Percentiles rank a stretch among this genome's conserved stretches.
Evolutionary conservation across 2,113 vertebrate species (phyloP).

Genomic region (Sarotherodon lohbergeri): DNA sequence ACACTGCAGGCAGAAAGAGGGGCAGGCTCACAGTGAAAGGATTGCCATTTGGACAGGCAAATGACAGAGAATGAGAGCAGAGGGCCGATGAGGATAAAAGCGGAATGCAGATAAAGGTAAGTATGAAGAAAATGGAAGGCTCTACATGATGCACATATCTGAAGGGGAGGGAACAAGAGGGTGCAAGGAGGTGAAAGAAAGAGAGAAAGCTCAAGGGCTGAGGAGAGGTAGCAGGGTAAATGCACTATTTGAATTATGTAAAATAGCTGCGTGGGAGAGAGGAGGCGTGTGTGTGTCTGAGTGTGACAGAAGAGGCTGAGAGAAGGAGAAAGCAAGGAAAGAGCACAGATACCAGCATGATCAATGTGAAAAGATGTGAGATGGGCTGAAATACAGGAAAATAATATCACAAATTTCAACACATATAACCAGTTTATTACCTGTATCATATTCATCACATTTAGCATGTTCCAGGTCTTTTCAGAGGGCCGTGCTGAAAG

Average conservation of each 20-base stretch:
- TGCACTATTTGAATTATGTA: slow-evolving; percentile 72
- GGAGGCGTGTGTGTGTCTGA: slow-evolving; percentile 28
- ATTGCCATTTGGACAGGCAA: slow-evolving; percentile 45
- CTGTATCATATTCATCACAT: background rate
- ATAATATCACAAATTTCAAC: background rate
- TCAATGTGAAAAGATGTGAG: background rate
- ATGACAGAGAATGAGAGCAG: slow-evolving; percentile 27
- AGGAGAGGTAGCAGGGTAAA: slow-evolving; percentile 55
- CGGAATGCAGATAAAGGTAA: slow-evolving; percentile 29
- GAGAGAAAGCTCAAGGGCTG: slow-evolving; percentile 19
- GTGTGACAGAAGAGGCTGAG: slow-evolving; percentile 23
- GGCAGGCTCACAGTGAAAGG: slow-evolving; percentile 6
- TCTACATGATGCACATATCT: background rate
- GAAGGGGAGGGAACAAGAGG: background rate
- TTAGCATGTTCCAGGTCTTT: background rate
- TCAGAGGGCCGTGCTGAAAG: background rate
- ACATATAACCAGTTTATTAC: background rate
- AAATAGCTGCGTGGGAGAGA: slow-evolving; percentile 69
- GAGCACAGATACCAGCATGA: background rate
- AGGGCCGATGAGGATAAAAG: background rate
- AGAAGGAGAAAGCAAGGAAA: background rate
- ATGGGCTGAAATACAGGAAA: background rate
- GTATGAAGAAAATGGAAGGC: slow-evolving; percentile 35
- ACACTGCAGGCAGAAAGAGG: slow-evolving; percentile 17
- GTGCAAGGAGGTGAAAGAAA: slow-evolving; percentile 1